Percentiles rank a stretch among this genome's conserved stretches.
These are phyloP conservation scores for Gibbula magus DNA, from an alignment of 2,888 invertebrate genomes.

Conservation along the genomic window DNA sequence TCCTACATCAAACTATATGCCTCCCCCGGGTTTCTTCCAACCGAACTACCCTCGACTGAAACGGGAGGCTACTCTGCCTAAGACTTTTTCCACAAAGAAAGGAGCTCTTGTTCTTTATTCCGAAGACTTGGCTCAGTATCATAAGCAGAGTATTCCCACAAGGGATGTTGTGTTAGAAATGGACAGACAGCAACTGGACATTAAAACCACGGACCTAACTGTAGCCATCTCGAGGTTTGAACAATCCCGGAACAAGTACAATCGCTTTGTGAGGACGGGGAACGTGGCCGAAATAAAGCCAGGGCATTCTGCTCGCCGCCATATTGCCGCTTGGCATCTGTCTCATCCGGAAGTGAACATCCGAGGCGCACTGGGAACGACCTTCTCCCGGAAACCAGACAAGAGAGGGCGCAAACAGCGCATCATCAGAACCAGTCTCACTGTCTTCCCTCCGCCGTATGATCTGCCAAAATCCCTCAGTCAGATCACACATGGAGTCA, in stretches of 20 bases:
- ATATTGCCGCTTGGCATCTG: background rate
- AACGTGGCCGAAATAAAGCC: background rate
- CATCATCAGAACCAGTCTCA: background rate
- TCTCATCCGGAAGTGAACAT: background rate
- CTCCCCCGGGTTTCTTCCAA: background rate
- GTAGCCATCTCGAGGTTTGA: background rate
- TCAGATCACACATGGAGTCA: background rate
- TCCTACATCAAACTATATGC: background rate
- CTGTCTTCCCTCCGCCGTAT: background rate
- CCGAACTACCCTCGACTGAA: background rate
- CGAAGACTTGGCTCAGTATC: background rate
- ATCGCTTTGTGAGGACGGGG: background rate
- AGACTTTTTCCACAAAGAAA: conserved; percentile 9
- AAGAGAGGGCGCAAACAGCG: background rate
- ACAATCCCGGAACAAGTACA: background rate
- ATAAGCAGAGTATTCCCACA: background rate
- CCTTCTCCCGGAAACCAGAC: background rate
- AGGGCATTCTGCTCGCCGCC: conserved; percentile 15
- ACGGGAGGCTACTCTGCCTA: conserved; percentile 10
- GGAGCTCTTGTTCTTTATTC: conserved; percentile 12
- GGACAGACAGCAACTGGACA: background rate
- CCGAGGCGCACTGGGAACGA: background rate
- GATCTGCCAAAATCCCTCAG: background rate
- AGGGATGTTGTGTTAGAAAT: background rate
- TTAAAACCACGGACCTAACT: background rate